Conservation (phyloP, 1,140 invertebrate species). For the Pseudoatta argentina region DNA sequence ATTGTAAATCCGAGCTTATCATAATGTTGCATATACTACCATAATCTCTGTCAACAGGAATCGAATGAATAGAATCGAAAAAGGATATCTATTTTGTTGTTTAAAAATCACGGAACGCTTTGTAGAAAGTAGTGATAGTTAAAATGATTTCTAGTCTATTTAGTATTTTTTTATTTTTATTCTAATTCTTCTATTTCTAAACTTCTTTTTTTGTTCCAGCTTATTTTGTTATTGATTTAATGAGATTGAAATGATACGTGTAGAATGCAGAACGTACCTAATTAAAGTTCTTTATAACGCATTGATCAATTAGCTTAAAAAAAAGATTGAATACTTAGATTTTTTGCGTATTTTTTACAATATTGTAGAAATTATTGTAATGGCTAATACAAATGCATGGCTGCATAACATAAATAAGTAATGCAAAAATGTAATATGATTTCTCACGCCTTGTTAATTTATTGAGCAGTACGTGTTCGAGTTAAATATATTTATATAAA, state of each 20-base stretch:
- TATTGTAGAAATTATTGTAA: not conserved
- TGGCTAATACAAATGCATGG: not conserved
- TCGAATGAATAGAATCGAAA: no score
- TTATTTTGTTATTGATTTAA: slow-evolving; percentile 1
- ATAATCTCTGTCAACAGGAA: no score
- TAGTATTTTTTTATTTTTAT: not conserved
- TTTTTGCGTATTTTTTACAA: not conserved
- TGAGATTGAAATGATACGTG: not conserved
- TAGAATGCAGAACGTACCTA: not conserved
- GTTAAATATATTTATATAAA: not conserved
- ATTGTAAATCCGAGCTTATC: no score
- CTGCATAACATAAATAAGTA: not conserved
- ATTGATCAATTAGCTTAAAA: not conserved
- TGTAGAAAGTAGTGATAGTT: not conserved
- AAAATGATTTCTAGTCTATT: not conserved
- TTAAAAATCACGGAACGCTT: no score
- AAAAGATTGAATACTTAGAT: not conserved
- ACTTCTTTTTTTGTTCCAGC: not conserved
- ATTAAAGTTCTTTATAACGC: not conserved
- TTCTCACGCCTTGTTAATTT: not conserved
- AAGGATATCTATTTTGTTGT: no score
- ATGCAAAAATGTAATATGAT: not conserved
- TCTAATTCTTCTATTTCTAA: no score
- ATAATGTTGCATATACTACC: no score
- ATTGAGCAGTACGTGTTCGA: not conserved